Conservation (phyloP, 2,797 vertebrate species). For the Ceryle rudis region DNA sequence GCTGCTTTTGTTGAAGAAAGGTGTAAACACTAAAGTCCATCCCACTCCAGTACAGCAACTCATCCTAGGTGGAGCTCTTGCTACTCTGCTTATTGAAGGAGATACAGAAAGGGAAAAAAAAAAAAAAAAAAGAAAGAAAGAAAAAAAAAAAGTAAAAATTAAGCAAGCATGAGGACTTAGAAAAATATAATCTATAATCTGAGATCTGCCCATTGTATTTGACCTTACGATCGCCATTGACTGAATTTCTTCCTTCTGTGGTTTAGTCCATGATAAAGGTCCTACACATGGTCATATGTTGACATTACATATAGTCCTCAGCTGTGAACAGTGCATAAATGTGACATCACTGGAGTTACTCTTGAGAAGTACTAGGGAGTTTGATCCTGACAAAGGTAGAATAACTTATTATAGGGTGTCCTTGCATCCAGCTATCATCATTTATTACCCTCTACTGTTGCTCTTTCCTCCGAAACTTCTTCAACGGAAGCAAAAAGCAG, state of each 20-base stretch:
- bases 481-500: neutral
- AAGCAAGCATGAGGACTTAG: neutral
- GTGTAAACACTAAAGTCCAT: neutral
- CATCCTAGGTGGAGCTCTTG: neutral
- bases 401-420: neutral
- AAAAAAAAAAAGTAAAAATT: neutral
- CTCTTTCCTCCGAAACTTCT: neutral
- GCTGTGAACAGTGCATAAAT: neutral
- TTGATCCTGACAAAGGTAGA: neutral
- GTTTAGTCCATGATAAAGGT: neutral
- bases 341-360: neutral
- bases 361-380: neutral
- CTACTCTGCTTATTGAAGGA: neutral
- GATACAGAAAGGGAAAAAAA: fast-evolving
- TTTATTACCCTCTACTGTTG: neutral
- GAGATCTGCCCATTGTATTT: neutral
- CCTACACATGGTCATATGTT: neutral
- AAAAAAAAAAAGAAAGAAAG: too few species aligned
- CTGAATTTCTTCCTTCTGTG: neutral
- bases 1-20: neutral
- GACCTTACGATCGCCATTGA: neutral
- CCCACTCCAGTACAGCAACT: neutral
- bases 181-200: neutral
- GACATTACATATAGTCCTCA: neutral
- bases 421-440: neutral